Conservation (phyloP, 2,113 vertebrate species). For the Cathartes aura region DNA sequence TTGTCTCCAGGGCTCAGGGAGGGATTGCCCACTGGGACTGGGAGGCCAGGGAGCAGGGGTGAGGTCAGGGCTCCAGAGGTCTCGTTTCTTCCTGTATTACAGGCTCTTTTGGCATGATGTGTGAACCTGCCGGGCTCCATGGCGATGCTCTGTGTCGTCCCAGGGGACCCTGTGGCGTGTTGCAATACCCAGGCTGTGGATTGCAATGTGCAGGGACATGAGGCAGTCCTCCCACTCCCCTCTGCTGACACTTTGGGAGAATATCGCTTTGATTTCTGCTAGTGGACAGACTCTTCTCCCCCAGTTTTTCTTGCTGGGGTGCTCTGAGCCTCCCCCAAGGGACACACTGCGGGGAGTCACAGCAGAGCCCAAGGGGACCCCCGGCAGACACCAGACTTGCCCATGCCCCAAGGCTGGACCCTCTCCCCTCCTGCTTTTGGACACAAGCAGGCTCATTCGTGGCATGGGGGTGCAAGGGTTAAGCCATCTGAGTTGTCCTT, state of each 20-base stretch:
- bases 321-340: background rate
- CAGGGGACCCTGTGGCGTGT: background rate
- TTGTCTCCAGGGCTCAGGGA: background rate
- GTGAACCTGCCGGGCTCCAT: accelerated
- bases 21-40: accelerated
- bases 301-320: background rate
- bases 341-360: accelerated
- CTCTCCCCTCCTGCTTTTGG: background rate
- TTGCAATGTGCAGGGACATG: accelerated
- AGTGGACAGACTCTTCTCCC: background rate
- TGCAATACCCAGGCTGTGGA: too few species aligned
- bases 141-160: background rate
- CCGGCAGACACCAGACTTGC: background rate
- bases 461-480: background rate
- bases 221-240: background rate
- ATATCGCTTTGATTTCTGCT: background rate
- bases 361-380: background rate
- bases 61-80: background rate
- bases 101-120: background rate
- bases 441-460: background rate
- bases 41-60: background rate
- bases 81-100: accelerated
- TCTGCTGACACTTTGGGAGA: background rate
- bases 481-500: background rate
- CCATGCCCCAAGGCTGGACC: accelerated